phyloP scores from a whole-genome alignment of 2,113 vertebrate genomes.

The Bufo gargarizans region DNA sequence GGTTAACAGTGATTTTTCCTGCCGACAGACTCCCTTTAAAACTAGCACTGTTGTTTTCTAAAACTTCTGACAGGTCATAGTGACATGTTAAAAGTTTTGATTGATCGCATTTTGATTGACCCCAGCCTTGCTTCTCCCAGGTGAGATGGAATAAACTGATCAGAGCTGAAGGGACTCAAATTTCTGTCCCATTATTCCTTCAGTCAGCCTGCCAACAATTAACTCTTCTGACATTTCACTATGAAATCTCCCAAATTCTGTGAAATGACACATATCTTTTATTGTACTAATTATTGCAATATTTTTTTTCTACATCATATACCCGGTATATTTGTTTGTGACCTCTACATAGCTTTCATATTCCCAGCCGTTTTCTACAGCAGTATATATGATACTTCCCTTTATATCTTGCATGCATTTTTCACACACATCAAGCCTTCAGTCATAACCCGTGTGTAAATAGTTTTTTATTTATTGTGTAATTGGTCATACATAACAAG shows the following conservation, averaged over 20 bases:
- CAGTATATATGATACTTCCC: background rate
- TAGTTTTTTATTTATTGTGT: slow-evolving; percentile 64
- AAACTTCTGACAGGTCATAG: too few species aligned
- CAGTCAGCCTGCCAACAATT: background rate
- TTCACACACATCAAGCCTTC: background rate
- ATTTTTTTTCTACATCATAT: background rate
- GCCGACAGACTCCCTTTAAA: too few species aligned
- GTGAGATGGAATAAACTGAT: background rate
- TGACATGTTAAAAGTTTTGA: too few species aligned
- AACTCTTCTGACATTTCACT: background rate
- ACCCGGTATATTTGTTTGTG: background rate
- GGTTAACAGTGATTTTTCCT: too few species aligned
- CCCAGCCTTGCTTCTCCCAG: background rate
- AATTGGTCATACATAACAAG: slow-evolving; percentile 54
- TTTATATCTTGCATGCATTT: background rate
- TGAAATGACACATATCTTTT: background rate
- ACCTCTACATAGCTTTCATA: too few species aligned
- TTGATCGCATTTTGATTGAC: background rate
- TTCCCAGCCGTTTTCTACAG: background rate
- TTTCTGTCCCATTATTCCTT: background rate
- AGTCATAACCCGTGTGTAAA: slow-evolving; percentile 35
- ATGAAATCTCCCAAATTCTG: background rate
- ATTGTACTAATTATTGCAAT: too few species aligned
- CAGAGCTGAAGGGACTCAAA: background rate
- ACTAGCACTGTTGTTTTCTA: too few species aligned